A percentile compares a stretch with the other conserved stretches of the same genome.
phyloP scores from a whole-genome alignment of 1,140 invertebrate genomes.

The Megalopta genalis region DNA sequence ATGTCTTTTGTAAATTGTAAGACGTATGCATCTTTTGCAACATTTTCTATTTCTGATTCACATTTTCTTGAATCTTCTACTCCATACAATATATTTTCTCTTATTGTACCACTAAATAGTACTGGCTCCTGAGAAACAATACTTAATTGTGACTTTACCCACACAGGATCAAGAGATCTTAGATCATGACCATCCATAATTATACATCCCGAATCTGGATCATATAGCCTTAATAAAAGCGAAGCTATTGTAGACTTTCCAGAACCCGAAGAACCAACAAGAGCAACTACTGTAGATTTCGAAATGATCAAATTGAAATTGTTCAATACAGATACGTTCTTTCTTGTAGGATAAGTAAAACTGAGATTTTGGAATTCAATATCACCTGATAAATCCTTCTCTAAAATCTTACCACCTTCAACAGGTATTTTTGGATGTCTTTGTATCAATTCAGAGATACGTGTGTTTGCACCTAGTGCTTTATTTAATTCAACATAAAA shows the following conservation, averaged over 20 bases:
- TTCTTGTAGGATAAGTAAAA: slow-evolving; percentile 88
- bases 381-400: slow-evolving; percentile 76
- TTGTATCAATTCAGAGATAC: slow-evolving; percentile 95
- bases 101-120: slow-evolving; percentile 90
- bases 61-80: slow-evolving; percentile 78
- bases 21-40: slow-evolving; percentile 88
- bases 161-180: slow-evolving; percentile 83
- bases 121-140: slow-evolving; percentile 92
- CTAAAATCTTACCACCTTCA: slow-evolving; percentile 79
- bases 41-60: slow-evolving; percentile 79
- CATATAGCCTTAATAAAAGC: slow-evolving; percentile 90
- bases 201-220: slow-evolving; percentile 85
- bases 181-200: slow-evolving; percentile 85
- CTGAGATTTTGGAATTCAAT: slow-evolving; percentile 87
- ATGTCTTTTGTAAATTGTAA: slow-evolving; percentile 89
- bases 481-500: slow-evolving; percentile 97
- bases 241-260: slow-evolving; percentile 91
- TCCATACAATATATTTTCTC: slow-evolving; percentile 93
- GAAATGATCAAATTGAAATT: slow-evolving; percentile 86
- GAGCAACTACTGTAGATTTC: slow-evolving; percentile 87
- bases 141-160: slow-evolving; percentile 88
- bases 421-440: slow-evolving; percentile 87
- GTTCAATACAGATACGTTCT: slow-evolving; percentile 83
- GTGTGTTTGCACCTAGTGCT: slow-evolving; percentile 92
- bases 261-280: slow-evolving; percentile 92